Evolutionary conservation across 2,113 vertebrate species (phyloP).

Genomic region (Thalassarche chlororhynchos): DNA sequence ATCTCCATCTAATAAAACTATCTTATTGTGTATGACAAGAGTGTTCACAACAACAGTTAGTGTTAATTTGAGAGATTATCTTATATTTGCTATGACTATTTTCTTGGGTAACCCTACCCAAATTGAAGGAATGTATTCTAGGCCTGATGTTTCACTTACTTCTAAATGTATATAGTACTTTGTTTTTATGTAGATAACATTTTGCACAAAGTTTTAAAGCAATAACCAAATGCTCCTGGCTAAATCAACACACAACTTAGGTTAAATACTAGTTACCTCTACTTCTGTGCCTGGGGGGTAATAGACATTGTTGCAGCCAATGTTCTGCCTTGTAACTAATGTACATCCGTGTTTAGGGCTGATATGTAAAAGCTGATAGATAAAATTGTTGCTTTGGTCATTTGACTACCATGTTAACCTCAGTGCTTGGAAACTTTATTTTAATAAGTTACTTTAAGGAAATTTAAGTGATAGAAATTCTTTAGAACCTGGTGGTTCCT

Average conservation of each 20-base stretch:
- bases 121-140: background rate
- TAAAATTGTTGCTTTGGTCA: background rate
- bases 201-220: background rate
- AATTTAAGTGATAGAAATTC: background rate
- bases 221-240: background rate
- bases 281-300: background rate
- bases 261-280: background rate
- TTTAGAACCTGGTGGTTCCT: background rate
- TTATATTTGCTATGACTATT: background rate
- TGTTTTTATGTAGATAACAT: background rate
- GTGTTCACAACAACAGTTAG: background rate
- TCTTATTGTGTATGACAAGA: background rate
- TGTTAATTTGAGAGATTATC: background rate
- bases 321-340: background rate
- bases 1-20: background rate
- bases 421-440: background rate
- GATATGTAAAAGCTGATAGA: background rate
- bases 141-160: background rate
- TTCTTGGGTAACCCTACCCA: background rate
- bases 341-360: background rate
- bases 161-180: background rate
- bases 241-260: background rate
- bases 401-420: background rate
- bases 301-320: background rate
- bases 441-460: background rate